Base-by-base conservation (phyloP, 2,888 invertebrate species). In the Pammene fasciana region DNA sequence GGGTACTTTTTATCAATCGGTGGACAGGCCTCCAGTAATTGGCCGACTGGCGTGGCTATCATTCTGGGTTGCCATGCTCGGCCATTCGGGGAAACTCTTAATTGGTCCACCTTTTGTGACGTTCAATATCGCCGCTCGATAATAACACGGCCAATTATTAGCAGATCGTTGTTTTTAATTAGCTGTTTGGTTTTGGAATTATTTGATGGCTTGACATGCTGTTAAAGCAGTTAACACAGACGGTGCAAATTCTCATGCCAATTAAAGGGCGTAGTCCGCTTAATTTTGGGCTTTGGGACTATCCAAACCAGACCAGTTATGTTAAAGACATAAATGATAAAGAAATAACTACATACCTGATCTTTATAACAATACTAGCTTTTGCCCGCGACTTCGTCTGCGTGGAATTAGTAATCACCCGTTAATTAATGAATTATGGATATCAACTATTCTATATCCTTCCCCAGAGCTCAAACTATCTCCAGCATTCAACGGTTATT, bases 81-180 rank as follows among this genome's bases (percentile, higher is more conserved):
- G 86, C 87, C 86, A 87, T 92, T 92, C 92, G 89, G 86, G 89
- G 90, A 92, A 92, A 91, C 84, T 90, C 85, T 91, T 92, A 92
- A 92, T 92, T 92, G 91, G 91, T 88, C 82, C 86, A 88, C 87
- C 88, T 88, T 90, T 90, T 90, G 90, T 89, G 87, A 88, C 86
- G 85, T 86, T 79, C 85, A 86, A 87, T 90, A 89, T 87, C 81
- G 86, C 90, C 90, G 91, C 89, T 82, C 83, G 86, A 89, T 90
- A 90, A 88, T 91, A 89, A 89, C 86, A 85, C 79, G 78, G 77
- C 79, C 86, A 86, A 89, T 90, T 89, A 89, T 90, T 90, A 87
- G 86, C 87, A 87, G 87, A 85, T 89, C 85, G 83, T 88, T 88
- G 81, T 76, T 84, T 87, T 89, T 88, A 88, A 90, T 90, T 87